Evolutionary conservation across 2,888 invertebrate species (phyloP), one percentile per base, ranked within the genome.

Genomic region (Sympetrum striolatum): DNA sequence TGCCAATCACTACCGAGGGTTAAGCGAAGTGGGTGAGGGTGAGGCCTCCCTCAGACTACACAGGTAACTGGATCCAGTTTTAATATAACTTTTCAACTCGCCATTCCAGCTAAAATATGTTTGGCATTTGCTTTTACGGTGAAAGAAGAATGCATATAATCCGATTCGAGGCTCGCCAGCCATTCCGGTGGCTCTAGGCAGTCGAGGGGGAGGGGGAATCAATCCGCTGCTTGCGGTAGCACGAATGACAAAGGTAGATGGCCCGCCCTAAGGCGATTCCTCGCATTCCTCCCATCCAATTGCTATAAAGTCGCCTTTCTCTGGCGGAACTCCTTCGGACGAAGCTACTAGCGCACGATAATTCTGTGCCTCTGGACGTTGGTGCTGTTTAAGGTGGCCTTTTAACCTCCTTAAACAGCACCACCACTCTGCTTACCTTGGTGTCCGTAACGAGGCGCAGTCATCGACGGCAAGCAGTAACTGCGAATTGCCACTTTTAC

Each of bases 61-160:
- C 86, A 86, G 86, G 86, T 86, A 86, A 86, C 86, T 35, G 86
- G 86, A 86, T 91, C 91, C 91, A 91, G 91, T 92, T 92, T 92
- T 92, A 92, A 92, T 92, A 92, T 91, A 92, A 91, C 91, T 92
- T 92, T 92, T 92, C 90, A 92, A 92, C 92, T 92, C 91, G 91
- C 91, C 91, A 92, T 92, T 92, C 92, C 92, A 91, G 91, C 92
- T 92, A 91, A 92, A 92, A 92, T 92, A 92, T 92, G 92, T 92
- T 92, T 92, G 92, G 92, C 91, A 92, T 92, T 92, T 91, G 92
- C 92, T 92, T 92, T 92, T 91, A 91, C 91, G 91, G 91, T 90
- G 91, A 91, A 92, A 92, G 92, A 92, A 92, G 92, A 92, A 92
- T 92, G 92, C 90, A 91, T 91, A 91, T 91, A 91, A 92, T 92